Evolutionary conservation across 2,888 invertebrate genomes (phyloP).

Genomic region (Stegana nigrithorax): DNA sequence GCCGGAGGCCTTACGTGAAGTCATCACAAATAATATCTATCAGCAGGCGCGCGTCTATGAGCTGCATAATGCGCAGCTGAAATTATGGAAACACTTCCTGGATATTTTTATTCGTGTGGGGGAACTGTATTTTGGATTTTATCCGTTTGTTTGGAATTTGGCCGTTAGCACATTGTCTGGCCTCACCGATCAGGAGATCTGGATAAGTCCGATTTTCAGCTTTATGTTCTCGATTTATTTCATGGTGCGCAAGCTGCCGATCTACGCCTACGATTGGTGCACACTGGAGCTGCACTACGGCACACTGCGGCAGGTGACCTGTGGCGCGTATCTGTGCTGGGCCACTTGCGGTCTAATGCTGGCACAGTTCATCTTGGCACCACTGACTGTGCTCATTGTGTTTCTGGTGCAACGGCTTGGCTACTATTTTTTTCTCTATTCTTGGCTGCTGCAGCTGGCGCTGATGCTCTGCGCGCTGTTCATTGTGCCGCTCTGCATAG

Average conservation of each 20-base stretch:
- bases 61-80: conserved; percentile 80
- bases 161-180: conserved; percentile 70
- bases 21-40: conserved; percentile 85
- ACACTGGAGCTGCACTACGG: conserved; percentile 94
- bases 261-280: conserved; percentile 87
- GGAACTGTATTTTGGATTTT: conserved; percentile 73
- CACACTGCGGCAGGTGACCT: conserved; percentile 89
- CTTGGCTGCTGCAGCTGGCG: conserved; percentile 87
- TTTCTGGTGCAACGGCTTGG: conserved; percentile 86
- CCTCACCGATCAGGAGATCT: conserved; percentile 31
- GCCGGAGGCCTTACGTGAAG: conserved; percentile 79
- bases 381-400: conserved; percentile 82
- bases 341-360: conserved; percentile 35
- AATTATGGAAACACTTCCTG: conserved; percentile 75
- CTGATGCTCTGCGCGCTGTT: conserved; percentile 85
- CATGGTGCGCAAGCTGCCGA: conserved; percentile 76
- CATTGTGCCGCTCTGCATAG: conserved; percentile 92
- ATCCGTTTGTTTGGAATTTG: conserved; percentile 77
- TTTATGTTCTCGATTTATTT: conserved; percentile 62
- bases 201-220: conserved; percentile 44
- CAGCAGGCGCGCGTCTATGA: conserved; percentile 88
- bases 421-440: conserved; percentile 91
- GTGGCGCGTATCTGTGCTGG: conserved; percentile 34
- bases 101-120: conserved; percentile 77
- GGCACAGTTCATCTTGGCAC: conserved; percentile 77